phyloP scores from a whole-genome alignment of 37 sponge, comb jelly and placozoan genomes.

The Geodia barretti region DNA sequence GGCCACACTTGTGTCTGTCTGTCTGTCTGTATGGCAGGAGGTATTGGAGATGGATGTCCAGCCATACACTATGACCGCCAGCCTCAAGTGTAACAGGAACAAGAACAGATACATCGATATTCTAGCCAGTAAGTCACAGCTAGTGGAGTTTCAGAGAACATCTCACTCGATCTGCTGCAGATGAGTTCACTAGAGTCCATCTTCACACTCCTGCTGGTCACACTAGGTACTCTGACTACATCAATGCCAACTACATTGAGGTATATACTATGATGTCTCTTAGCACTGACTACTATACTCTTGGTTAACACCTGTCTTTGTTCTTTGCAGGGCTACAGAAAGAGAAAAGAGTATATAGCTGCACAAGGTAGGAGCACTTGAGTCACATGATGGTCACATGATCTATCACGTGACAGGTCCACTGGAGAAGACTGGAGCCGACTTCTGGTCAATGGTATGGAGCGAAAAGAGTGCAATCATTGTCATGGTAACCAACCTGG shows the following conservation, averaged over 20 bases:
- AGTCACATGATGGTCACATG: not conserved
- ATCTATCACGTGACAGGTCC: slow-evolving; percentile 36
- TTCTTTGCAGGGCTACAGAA: slow-evolving; percentile 58
- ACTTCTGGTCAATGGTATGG: slow-evolving; percentile 94
- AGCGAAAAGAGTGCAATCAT: slow-evolving; percentile 49
- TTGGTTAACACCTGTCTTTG: not conserved
- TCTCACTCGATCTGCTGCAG: slow-evolving; percentile 24
- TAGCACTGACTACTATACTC: not conserved
- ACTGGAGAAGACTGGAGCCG: slow-evolving; percentile 65
- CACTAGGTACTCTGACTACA: slow-evolving; percentile 71
- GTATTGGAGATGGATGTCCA: slow-evolving; percentile 47
- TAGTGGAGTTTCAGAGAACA: not conserved
- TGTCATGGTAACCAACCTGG: slow-evolving; percentile 64
- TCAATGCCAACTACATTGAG: slow-evolving; percentile 90
- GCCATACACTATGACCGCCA: slow-evolving; percentile 18
- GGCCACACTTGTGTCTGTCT: not conserved
- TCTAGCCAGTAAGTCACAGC: slow-evolving; percentile 65
- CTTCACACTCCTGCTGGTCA: slow-evolving; percentile 41
- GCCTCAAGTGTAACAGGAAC: slow-evolving; percentile 30
- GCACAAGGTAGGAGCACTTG: slow-evolving; percentile 49
- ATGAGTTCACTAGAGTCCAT: slow-evolving; percentile 80
- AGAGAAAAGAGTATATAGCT: slow-evolving; percentile 78
- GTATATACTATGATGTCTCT: slow-evolving; percentile 45
- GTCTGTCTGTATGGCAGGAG: no score
- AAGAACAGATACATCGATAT: slow-evolving; percentile 90